These are phyloP conservation scores for Novumbra hubbsi DNA, from an alignment of 2,797 vertebrate genomes.

Conservation along the genomic window DNA sequence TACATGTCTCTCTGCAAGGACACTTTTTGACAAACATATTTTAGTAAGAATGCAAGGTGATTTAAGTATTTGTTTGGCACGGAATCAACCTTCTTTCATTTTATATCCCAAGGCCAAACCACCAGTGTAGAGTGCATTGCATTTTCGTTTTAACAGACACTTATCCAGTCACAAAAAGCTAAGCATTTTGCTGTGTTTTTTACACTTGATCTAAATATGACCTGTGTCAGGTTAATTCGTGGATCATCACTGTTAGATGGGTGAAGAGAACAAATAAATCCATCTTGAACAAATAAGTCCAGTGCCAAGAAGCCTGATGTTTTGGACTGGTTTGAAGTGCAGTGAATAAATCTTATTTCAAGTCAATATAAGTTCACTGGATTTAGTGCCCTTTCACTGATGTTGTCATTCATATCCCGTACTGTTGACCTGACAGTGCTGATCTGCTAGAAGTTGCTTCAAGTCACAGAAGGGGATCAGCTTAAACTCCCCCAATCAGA, in stretches of 20 bases:
- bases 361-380: neutral
- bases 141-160: neutral
- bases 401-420: neutral
- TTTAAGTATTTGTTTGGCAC: too few species aligned
- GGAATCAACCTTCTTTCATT: too few species aligned
- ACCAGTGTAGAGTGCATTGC: neutral
- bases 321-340: neutral
- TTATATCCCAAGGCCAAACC: too few species aligned
- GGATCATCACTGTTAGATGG: conserved; percentile 26
- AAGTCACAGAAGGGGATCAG: neutral
- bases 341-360: neutral
- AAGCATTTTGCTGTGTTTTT: conserved; percentile 11
- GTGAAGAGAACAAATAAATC: conserved; percentile 11
- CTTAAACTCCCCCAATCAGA: neutral
- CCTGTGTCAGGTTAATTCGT: conserved; percentile 11
- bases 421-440: neutral
- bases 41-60: too few species aligned
- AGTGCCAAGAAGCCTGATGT: neutral
- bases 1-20: too few species aligned
- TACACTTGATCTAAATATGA: conserved; percentile 28
- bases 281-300: neutral
- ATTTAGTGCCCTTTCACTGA: neutral
- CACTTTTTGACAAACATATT: too few species aligned
- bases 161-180: neutral
- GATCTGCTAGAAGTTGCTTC: neutral